Evolutionary conservation across 2,888 invertebrate species (phyloP).

Genomic region (Sepioteuthis lessoniana): DNA sequence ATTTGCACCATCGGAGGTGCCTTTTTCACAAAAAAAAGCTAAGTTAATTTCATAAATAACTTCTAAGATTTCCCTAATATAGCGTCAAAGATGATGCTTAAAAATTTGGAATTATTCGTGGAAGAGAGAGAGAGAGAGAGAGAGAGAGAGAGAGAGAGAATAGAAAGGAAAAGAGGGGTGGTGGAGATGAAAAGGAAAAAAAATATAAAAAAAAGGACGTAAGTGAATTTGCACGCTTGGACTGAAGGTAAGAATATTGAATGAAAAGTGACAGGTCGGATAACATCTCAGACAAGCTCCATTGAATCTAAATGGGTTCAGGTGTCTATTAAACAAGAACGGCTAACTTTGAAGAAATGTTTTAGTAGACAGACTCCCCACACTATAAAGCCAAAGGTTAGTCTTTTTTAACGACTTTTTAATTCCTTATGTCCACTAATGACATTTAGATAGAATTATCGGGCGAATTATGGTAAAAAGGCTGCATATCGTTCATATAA

Average conservation of each 20-base stretch:
- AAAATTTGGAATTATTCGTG: neutral
- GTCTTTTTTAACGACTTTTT: neutral
- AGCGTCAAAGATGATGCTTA: too few relatives aligned
- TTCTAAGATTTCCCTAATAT: too few relatives aligned
- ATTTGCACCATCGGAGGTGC: too few relatives aligned
- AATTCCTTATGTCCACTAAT: neutral
- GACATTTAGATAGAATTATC: constrained; percentile 8
- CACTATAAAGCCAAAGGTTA: neutral
- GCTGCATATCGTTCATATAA: neutral
- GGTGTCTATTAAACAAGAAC: neutral
- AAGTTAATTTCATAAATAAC: too few relatives aligned
- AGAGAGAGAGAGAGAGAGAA: neutral
- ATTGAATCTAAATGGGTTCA: neutral
- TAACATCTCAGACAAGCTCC: neutral
- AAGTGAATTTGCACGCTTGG: neutral
- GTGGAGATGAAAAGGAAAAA: too few relatives aligned
- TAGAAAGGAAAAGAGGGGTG: neutral
- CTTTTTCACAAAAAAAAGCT: too few relatives aligned
- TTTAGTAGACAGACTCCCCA: neutral
- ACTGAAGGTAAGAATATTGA: neutral
- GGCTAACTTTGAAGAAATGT: neutral
- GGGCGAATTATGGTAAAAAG: neutral
- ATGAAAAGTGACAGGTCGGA: neutral
- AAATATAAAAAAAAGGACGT: neutral
- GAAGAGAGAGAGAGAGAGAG: neutral